These are phyloP conservation scores for Tenthredo livida DNA, from an alignment of 2,888 invertebrate species.

Conservation along the genomic window DNA sequence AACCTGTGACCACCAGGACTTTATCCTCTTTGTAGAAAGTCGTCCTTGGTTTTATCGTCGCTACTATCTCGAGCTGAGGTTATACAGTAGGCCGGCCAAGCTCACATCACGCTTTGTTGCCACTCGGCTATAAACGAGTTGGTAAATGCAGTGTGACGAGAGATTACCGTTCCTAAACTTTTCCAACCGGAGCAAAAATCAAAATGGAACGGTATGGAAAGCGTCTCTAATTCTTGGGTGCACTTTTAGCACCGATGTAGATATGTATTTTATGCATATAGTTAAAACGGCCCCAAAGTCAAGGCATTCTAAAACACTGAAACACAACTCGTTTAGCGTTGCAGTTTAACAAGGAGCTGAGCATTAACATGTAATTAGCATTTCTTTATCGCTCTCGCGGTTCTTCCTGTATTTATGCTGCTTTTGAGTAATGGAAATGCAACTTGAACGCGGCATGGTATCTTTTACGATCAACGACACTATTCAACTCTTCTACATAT, in stretches of 20 bases:
- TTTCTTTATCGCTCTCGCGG: background rate
- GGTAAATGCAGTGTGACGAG: slow-evolving; percentile 29
- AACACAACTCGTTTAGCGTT: background rate
- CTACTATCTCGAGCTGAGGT: background rate
- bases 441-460: background rate
- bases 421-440: slow-evolving; percentile 1
- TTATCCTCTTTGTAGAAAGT: background rate
- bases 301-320: background rate
- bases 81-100: background rate
- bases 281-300: background rate
- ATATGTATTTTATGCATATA: background rate
- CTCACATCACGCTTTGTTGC: slow-evolving; percentile 1
- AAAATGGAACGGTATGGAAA: background rate
- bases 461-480: background rate
- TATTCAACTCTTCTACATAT: background rate
- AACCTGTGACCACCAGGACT: background rate
- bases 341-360: background rate
- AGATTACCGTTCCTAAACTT: slow-evolving; percentile 16
- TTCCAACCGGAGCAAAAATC: background rate
- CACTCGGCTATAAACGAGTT: slow-evolving; percentile 8
- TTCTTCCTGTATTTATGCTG: background rate
- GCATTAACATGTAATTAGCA: slow-evolving; percentile 18
- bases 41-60: background rate
- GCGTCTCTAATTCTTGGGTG: background rate
- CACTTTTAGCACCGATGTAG: slow-evolving; percentile 13